A percentile compares a stretch with the other conserved stretches of the same genome.
phyloP scores from a whole-genome alignment of 2,888 invertebrate species.

The Eilema caniola region DNA sequence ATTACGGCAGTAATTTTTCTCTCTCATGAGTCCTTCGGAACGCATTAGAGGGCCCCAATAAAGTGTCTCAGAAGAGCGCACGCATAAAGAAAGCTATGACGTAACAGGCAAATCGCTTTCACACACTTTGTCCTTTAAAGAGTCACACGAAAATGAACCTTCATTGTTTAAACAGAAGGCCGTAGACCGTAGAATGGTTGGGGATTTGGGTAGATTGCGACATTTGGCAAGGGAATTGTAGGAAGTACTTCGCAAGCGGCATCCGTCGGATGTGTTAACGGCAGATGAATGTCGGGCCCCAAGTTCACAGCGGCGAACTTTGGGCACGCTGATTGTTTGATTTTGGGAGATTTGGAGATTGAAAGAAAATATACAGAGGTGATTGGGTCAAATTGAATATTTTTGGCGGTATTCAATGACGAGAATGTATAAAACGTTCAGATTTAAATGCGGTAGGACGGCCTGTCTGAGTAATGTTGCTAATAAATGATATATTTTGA shows the following conservation, averaged over 20 bases:
- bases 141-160: conserved; percentile 21
- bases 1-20: conserved; percentile 50
- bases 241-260: conserved; percentile 57
- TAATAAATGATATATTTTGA: neutral
- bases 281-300: conserved; percentile 38
- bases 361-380: conserved; percentile 8
- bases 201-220: conserved; percentile 49
- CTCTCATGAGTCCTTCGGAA: conserved; percentile 52
- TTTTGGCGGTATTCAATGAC: neutral
- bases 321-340: conserved; percentile 26
- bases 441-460: neutral
- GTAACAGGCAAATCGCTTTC: conserved; percentile 53
- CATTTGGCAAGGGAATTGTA: conserved; percentile 61
- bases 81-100: conserved; percentile 58
- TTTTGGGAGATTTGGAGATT: conserved; percentile 2
- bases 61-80: conserved; percentile 56
- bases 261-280: conserved; percentile 67
- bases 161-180: conserved; percentile 11
- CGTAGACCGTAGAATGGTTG: neutral
- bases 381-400: neutral
- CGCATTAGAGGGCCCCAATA: conserved; percentile 63
- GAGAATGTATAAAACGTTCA: neutral
- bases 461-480: neutral
- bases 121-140: conserved; percentile 11
- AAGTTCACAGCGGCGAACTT: conserved; percentile 44